Evolutionary conservation across 2,888 invertebrate species (phyloP), one percentile per base, ranked within the genome.

Genomic region (Barypeithes pellucidus): DNA sequence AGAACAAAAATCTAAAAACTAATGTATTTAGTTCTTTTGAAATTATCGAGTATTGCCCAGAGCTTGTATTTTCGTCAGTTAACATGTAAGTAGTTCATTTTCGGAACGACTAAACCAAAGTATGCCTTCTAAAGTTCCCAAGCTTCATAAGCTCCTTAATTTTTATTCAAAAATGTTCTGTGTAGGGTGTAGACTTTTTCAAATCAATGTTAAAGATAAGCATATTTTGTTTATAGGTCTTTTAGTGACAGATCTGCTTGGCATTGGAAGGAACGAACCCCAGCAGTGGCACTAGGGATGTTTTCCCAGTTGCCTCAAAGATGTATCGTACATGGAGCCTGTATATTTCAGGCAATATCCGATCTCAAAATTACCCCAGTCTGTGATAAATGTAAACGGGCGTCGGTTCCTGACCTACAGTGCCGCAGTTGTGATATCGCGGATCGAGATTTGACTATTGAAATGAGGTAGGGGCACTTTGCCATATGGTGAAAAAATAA

Each of bases 21-120:
- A 63, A 59, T 12, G 63, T 68, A 0, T 68, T 73, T 47, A 73
- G 63, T 8, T 52, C 39, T 14, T 63, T 73, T 39, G 68, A 73
- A 41, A 45, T 73, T 22, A n/a, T 73, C 2, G 59, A 50, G 0
- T 73, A 61, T 52, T 45, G 52, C 16, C 61, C 72, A 1, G 22
- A 47, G 14, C 36, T 65, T 1, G 39, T 11, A 36, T 65, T 65
- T 52, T 66, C 66, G 20, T 70, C 63, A 14, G 70, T 45, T 20
- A 70, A 43, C 36, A 65, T 63, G 70, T 70, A 70, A 57, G 70
- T 63, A 54, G 14, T 29, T 54, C 1, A n/a, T 54, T 54, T 14
- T 29, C 4, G n/a, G n/a, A n/a, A n/a, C n/a, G n/a, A n/a, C n/a
- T n/a, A n/a, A n/a, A n/a, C n/a, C n/a, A n/a, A n/a, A n/a, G n/a